phyloP scores from a whole-genome alignment of 2,113 vertebrate species.

The Turdus rufiventris region DNA sequence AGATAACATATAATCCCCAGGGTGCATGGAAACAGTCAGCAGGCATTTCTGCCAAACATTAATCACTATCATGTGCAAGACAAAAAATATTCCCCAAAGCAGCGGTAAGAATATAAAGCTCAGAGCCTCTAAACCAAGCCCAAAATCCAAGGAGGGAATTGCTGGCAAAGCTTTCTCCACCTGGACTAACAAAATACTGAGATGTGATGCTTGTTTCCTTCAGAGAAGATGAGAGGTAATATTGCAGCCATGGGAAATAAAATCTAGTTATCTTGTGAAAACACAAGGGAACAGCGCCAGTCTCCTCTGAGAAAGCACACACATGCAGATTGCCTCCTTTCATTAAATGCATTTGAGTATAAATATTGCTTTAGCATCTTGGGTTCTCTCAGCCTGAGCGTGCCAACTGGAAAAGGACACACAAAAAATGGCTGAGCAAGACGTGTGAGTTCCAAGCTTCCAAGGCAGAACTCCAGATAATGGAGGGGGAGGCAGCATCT shows the following conservation, averaged over 20 bases:
- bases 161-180: slow-evolving; percentile 10
- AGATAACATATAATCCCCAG: neutral
- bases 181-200: slow-evolving; percentile 1
- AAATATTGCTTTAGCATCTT: slow-evolving; percentile 67
- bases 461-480: slow-evolving; percentile 21
- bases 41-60: slow-evolving; percentile 3
- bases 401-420: slow-evolving; percentile 67
- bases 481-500: slow-evolving; percentile 25
- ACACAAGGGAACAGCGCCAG: slow-evolving; percentile 55
- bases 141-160: neutral
- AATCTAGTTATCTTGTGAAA: slow-evolving; percentile 29
- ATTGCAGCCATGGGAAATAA: slow-evolving; percentile 38
- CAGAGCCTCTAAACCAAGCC: neutral
- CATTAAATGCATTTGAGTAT: slow-evolving; percentile 56
- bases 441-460: slow-evolving; percentile 12
- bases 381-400: slow-evolving; percentile 18
- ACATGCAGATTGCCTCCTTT: slow-evolving; percentile 65
- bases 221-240: slow-evolving; percentile 21
- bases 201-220: neutral
- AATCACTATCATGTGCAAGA: neutral
- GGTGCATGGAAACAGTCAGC: neutral
- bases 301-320: slow-evolving; percentile 47
- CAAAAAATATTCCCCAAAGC: neutral
- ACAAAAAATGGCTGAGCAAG: slow-evolving; percentile 48
- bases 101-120: neutral